A percentile compares a stretch with the other conserved stretches of the same genome.
These are phyloP conservation scores for Taphrorychus bicolor DNA, from an alignment of 2,888 invertebrate species.

Conservation along the genomic window DNA sequence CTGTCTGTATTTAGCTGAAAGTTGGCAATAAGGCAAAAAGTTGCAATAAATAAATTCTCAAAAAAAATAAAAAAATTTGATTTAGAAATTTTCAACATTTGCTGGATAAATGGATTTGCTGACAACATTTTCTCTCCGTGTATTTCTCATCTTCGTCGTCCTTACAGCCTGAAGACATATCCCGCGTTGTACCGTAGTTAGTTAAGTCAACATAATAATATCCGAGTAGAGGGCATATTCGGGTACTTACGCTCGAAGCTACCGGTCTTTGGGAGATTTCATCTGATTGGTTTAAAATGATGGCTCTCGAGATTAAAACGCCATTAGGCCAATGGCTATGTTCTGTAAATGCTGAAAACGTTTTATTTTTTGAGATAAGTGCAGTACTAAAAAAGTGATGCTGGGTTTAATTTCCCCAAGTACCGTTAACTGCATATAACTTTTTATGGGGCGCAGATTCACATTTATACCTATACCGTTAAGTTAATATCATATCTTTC, in stretches of 20 bases:
- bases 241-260: slow-evolving; percentile 8
- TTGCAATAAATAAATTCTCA: no score
- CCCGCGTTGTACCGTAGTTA: background rate
- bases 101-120: no score
- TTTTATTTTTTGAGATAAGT: background rate
- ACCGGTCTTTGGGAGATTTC: slow-evolving; percentile 6
- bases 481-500: background rate
- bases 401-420: background rate
- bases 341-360: slow-evolving; percentile 2
- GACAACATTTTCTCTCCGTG: background rate
- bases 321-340: slow-evolving; percentile 6
- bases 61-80: no score
- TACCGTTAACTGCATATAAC: background rate
- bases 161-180: background rate
- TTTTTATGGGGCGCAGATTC: background rate
- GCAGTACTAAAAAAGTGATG: background rate
- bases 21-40: no score
- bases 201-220: slow-evolving; percentile 6
- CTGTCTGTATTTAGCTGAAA: no score
- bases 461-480: background rate
- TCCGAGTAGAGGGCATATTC: background rate
- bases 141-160: background rate
- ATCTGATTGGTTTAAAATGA: slow-evolving; percentile 6
- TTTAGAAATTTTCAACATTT: no score
- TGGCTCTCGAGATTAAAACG: background rate